Conservation (phyloP, 2,113 vertebrate species). For the Bos indicus region DNA sequence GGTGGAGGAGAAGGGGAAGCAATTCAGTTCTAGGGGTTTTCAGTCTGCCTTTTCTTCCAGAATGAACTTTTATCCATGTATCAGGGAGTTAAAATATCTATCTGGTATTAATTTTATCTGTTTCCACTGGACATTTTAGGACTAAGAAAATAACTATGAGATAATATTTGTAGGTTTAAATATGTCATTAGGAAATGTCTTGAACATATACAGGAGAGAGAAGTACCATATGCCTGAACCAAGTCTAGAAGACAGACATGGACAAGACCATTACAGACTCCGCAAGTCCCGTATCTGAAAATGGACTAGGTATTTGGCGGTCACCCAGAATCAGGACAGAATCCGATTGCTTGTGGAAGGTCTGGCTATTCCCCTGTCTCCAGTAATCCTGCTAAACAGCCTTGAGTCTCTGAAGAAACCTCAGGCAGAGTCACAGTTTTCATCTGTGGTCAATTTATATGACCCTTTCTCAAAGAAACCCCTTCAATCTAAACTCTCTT, state of each 20-base stretch:
- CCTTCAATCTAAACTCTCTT: background rate
- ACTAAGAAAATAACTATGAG: background rate
- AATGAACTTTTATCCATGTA: background rate
- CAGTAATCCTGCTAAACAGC: background rate
- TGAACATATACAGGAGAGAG: background rate
- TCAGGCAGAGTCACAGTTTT: background rate
- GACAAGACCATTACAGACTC: background rate
- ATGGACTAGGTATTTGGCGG: background rate
- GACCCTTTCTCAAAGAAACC: background rate
- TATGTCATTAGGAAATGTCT: background rate
- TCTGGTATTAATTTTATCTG: background rate
- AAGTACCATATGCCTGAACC: background rate
- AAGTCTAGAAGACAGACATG: background rate
- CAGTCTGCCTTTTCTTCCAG: background rate
- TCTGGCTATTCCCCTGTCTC: background rate
- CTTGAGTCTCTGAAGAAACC: background rate
- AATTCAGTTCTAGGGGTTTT: background rate
- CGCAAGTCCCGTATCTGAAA: background rate
- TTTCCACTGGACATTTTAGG: background rate
- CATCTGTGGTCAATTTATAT: background rate
- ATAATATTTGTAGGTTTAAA: background rate
- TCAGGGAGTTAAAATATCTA: background rate
- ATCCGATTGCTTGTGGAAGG: background rate
- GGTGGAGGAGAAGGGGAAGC: fast-evolving
- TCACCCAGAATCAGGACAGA: background rate